Evolutionary conservation across 2,888 invertebrate species (phyloP).

Genomic region (Gisinianus flammeolus): DNA sequence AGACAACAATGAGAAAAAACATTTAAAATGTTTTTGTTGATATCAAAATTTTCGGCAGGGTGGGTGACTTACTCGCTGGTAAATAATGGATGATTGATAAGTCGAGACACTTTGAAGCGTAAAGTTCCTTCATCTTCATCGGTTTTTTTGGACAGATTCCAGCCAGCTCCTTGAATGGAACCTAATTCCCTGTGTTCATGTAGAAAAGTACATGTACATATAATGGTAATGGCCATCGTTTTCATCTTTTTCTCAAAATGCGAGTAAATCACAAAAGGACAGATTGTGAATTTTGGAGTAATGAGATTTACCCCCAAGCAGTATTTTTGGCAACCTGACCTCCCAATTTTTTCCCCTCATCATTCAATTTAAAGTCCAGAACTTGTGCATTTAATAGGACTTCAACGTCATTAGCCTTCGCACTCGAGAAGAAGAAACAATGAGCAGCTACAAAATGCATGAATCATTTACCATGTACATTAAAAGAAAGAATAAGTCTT

Average conservation of each 20-base stretch:
- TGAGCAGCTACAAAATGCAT: conserved; percentile 33
- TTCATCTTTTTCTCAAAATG: neutral
- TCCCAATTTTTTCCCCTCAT: conserved; percentile 13
- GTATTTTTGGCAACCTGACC: neutral
- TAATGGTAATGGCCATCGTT: too few relatives aligned
- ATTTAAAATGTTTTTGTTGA: neutral
- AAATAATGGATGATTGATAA: conserved; percentile 25
- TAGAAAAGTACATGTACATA: too few relatives aligned
- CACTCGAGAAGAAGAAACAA: conserved; percentile 6
- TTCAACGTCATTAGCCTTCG: conserved; percentile 6
- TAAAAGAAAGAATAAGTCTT: too few relatives aligned
- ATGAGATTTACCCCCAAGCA: neutral
- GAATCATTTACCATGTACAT: neutral
- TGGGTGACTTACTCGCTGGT: neutral
- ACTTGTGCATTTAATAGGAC: conserved; percentile 14
- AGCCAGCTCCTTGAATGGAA: conserved; percentile 26
- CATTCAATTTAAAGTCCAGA: conserved; percentile 23
- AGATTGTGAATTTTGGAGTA: neutral
- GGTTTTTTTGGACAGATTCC: conserved; percentile 3
- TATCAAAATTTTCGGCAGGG: neutral
- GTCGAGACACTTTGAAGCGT: neutral
- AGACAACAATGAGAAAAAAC: neutral
- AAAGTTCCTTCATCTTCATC: conserved; percentile 14
- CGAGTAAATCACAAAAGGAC: neutral
- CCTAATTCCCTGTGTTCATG: conserved; percentile 1